Evolutionary conservation across 2,797 vertebrate species (phyloP).

Genomic region (Gymnoscopelus braueri): DNA sequence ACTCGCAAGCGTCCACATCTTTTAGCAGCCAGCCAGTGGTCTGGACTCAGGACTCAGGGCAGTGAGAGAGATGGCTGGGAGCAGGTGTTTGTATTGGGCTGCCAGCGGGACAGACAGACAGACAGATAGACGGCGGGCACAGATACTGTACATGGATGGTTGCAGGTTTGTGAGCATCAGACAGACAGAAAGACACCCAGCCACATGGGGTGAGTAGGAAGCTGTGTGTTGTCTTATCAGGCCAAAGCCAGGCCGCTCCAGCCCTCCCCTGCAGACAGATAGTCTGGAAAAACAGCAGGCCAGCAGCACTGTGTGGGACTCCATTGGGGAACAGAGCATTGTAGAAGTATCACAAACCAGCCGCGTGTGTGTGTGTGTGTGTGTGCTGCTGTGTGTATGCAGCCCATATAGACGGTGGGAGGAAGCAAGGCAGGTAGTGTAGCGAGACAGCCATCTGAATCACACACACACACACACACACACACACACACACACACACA

Average conservation of each 20-base stretch:
- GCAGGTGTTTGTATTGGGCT: conserved; percentile 69
- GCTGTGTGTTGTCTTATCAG: conserved; percentile 68
- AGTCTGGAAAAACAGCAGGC: conserved; percentile 59
- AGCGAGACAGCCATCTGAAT: conserved; percentile 21
- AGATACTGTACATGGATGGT: conserved; percentile 41
- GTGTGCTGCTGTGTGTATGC: conserved; percentile 52
- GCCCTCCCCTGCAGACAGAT: conserved; percentile 58
- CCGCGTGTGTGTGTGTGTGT: conserved; percentile 6
- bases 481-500: conserved; percentile 50
- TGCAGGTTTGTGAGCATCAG: conserved; percentile 48
- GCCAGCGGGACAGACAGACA: conserved; percentile 57
- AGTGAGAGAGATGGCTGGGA: conserved; percentile 25
- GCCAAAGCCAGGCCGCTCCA: conserved; percentile 61
- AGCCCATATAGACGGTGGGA: conserved; percentile 53
- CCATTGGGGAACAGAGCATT: conserved; percentile 33
- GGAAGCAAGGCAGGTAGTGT: conserved; percentile 52
- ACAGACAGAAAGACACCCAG: conserved; percentile 44
- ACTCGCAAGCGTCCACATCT: not conserved
- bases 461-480: conserved; percentile 25
- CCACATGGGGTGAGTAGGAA: not conserved
- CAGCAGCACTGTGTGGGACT: conserved; percentile 57
- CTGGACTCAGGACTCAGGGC: too few species aligned
- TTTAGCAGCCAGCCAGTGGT: too few species aligned
- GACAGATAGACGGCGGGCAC: conserved; percentile 42
- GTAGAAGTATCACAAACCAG: not conserved